Evolutionary conservation across 2,797 vertebrate species (phyloP), one percentile per base, ranked within the genome.

Genomic region (Euthynnus affinis): DNA sequence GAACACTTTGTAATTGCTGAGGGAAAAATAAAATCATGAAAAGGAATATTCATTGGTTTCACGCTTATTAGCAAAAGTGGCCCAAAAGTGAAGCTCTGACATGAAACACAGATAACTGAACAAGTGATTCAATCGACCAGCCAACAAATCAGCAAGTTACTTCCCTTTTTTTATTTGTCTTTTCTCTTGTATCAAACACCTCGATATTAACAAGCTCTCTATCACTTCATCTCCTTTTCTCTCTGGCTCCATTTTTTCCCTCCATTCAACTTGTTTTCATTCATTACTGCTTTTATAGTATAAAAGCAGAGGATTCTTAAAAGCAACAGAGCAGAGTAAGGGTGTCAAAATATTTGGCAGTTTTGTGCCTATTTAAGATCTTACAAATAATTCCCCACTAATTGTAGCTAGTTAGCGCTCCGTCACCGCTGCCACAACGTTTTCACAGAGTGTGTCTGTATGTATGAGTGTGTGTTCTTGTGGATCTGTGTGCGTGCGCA

Each of bases 301-400:
- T 49, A 7, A 37, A 61, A 55, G 9, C 1, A 0, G 15, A 46
- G 20, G 8, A 37, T 25, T 40, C 9, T 9, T 60, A 13, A 55
- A 42, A 62, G 74, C 40, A 56, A 18, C 20, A 32, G 20, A 58
- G 25, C 32, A 10, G 29, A 69, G 44, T 0, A 10, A 4, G 10
- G 2, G n/a, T 3, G 13, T 13, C 32, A 6, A 32, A 51, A 32
- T 64, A 59, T 44, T 66, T 60, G 9, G 18, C 7, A 23, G 62
- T 66, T 71, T 76, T 57, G 75, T 29, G 37, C 61, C 34, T 57
- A 2, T 80, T 67, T 27, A 72, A 59, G 18, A 76, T 71, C 48
- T 60, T 34, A 34, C 37, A 67, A 52, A 59, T 69, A 61, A 75
- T 27, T 70, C 61, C 37, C 74, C 32, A 40, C 55, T 52, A 7